Conservation (phyloP, 2,113 vertebrate genomes). For the Conger conger region DNA sequence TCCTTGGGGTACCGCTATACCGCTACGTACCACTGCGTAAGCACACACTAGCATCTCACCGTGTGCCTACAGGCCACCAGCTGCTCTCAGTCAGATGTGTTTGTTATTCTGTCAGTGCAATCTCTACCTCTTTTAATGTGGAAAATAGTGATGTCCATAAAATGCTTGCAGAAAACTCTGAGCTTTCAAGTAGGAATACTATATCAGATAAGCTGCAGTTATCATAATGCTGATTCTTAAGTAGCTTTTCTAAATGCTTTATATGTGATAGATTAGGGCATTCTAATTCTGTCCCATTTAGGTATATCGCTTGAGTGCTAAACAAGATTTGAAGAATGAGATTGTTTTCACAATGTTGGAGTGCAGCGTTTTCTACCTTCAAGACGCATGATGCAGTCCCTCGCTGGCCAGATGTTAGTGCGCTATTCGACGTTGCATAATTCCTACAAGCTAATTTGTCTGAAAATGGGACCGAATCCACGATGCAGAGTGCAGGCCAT, state of each 20-base stretch:
- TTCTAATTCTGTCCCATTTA: no score
- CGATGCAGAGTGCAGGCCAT: not conserved
- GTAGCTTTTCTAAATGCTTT: not conserved
- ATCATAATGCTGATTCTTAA: not conserved
- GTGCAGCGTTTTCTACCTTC: not conserved
- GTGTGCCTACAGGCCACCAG: not conserved
- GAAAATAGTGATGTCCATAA: not conserved
- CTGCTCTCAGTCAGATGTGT: not conserved
- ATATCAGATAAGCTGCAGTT: no score
- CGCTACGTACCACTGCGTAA: not conserved
- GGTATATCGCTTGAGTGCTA: no score
- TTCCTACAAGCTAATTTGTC: not conserved
- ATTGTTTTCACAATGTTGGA: not conserved
- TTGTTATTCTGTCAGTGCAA: not conserved
- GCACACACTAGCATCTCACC: not conserved
- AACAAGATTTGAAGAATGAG: no score
- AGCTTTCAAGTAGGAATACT: no score
- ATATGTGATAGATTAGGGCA: no score
- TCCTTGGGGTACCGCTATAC: not conserved
- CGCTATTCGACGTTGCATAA: not conserved
- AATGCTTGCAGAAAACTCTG: no score
- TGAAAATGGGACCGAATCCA: not conserved
- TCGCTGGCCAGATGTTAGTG: not conserved
- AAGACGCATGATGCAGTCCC: not conserved
- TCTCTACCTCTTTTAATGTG: not conserved